Base-by-base conservation (phyloP, 2,113 vertebrate genomes). In the Urocitellus parryii region DNA sequence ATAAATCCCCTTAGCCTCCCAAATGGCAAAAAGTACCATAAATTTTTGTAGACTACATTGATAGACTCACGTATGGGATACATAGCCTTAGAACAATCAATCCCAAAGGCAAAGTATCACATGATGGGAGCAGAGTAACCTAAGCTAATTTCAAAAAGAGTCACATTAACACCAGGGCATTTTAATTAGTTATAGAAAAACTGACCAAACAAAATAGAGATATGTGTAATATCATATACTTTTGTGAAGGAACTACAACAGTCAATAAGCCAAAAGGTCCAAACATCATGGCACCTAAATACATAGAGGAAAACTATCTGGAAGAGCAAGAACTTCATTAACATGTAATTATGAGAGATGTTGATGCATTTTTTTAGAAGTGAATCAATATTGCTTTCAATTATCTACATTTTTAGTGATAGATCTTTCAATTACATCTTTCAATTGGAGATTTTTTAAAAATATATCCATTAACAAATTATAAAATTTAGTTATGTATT, bases 401-500 rank as follows among this genome's bases (percentile, higher is more conserved):
- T 45, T 51, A 53, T 37, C 37, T 82, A 73, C n/a, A 42, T 82
- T 89, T 77, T 61, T 25, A 77, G 32, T 73, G 8, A 86, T 61
- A 34, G 2, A 81, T 5, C 2, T 63, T 42, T 51, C 42, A 42
- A 42, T 42, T 42, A 90, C 1, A 67, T 24, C 58, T 91, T 92
- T 87, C 68, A 53, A 68, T 76, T 51, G 51, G 56, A 76, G 58
- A 91, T 85, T 84, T 80, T 90, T 63, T 1, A 63, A 24, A 24
- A 8, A 14, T 51, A 27, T 80, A 85, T 27, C 76, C 14, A 56
- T 67, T 29, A 76, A 37, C n/a, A 32, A 90, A 39, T 78, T 82
- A 77, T 5, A 78, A 92, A 95, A 82, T 77, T 80, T 53, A 7
- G 17, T 65, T 61, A 91, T 29, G 53, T 94, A 90, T 63, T 87